A percentile compares a stretch with the other conserved stretches of the same genome.
Evolutionary conservation across 2,888 invertebrate species (phyloP).

Genomic region (Melolontha melolontha): DNA sequence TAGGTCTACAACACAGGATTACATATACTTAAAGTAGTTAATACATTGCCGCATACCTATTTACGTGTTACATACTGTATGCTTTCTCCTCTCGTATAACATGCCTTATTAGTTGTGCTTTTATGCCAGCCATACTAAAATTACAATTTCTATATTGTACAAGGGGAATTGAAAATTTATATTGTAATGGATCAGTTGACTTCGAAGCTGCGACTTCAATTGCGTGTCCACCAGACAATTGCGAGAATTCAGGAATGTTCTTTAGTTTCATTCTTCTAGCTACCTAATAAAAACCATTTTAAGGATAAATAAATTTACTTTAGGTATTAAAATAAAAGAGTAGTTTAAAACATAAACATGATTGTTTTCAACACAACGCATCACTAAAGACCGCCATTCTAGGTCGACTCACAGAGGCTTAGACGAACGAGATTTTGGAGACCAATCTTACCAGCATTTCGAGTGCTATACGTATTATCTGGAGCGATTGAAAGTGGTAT

Average conservation of each 20-base stretch:
- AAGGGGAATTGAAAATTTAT: slow-evolving; percentile 77
- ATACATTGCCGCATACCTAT: slow-evolving; percentile 1
- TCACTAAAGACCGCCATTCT: no score
- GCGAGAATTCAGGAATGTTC: slow-evolving; percentile 79
- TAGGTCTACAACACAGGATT: slow-evolving; percentile 62
- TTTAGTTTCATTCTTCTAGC: slow-evolving; percentile 86
- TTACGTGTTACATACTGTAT: slow-evolving; percentile 43
- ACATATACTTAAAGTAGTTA: slow-evolving; percentile 13
- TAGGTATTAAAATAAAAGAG: no score
- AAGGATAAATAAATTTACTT: no score
- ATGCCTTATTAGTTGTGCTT: slow-evolving; percentile 69
- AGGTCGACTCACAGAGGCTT: no score
- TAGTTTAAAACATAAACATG: no score
- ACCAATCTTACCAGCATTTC: no score
- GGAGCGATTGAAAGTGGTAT: no score
- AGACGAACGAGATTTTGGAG: no score
- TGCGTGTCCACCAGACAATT: slow-evolving; percentile 85
- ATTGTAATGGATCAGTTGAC: slow-evolving; percentile 74
- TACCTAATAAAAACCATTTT: slow-evolving; percentile 66
- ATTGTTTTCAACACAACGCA: no score
- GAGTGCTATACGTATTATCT: no score
- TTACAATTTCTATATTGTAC: slow-evolving; percentile 80
- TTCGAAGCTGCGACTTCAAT: slow-evolving; percentile 83
- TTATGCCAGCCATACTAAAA: slow-evolving; percentile 91
- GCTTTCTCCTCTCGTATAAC: slow-evolving; percentile 47